Evolutionary conservation across 1,140 invertebrate species (phyloP).

Genomic region (Magallana angulata): DNA sequence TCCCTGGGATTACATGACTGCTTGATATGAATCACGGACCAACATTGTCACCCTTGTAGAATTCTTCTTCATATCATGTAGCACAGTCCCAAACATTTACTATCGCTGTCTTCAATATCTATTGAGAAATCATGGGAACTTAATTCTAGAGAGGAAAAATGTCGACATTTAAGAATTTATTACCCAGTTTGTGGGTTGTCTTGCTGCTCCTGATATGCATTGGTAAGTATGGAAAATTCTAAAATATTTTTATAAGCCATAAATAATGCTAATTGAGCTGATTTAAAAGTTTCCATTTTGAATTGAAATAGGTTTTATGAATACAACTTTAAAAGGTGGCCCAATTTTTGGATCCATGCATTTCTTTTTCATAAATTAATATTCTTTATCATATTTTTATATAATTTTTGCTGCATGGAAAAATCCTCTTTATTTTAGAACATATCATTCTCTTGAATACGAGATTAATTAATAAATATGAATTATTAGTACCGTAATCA

Average conservation of each 20-base stretch:
- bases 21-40: conserved; percentile 30
- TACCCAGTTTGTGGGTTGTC: not conserved
- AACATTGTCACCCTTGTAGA: not conserved
- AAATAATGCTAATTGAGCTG: conserved; percentile 14
- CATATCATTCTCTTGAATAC: too few species aligned
- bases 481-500: too few species aligned
- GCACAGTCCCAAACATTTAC: not conserved
- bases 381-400: too few species aligned
- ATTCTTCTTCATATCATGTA: conserved; percentile 24
- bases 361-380: too few species aligned
- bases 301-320: conserved; percentile 18
- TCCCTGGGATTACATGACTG: not conserved
- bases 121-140: conserved; percentile 17
- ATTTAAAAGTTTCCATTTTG: conserved; percentile 6
- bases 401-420: too few species aligned
- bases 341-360: too few species aligned
- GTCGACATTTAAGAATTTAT: conserved; percentile 14
- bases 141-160: conserved; percentile 17
- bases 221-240: conserved; percentile 17
- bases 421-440: too few species aligned
- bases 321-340: not conserved
- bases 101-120: not conserved
- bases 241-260: not conserved
- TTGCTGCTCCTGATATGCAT: conserved; percentile 10
- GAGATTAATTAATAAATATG: too few species aligned